phyloP scores from a whole-genome alignment of 2,797 vertebrate genomes.

The Channallabes apus region DNA sequence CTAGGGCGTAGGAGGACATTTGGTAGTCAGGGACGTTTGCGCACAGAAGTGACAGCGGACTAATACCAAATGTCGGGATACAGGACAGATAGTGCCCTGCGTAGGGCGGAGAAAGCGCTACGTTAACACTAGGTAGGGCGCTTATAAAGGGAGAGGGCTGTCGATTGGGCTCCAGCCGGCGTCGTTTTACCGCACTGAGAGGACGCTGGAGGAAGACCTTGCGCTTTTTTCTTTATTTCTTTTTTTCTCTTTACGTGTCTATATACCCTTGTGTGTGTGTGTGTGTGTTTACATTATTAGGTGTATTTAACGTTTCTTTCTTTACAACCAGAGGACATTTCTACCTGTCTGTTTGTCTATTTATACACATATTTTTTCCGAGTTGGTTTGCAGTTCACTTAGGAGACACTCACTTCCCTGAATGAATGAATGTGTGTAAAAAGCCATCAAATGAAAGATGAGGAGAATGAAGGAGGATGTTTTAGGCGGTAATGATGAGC shows the following conservation, averaged over 20 bases:
- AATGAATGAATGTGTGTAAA: background rate
- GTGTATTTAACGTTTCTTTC: background rate
- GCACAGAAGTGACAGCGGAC: constrained; percentile 1
- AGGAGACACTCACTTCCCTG: background rate
- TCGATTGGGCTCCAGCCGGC: background rate
- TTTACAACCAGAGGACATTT: background rate
- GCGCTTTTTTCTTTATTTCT: background rate
- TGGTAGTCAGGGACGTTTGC: background rate
- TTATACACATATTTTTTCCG: background rate
- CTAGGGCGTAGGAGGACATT: background rate
- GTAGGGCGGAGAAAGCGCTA: background rate
- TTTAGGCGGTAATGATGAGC: background rate
- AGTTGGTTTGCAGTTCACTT: constrained; percentile 15
- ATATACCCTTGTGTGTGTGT: background rate
- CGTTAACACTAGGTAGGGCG: background rate
- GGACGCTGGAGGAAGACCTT: constrained; percentile 20
- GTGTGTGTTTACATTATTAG: too few species aligned
- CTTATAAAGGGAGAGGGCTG: constrained; percentile 12
- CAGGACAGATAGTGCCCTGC: background rate
- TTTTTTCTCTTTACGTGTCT: background rate
- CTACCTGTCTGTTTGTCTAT: too few species aligned
- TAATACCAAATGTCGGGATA: background rate
- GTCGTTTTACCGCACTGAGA: constrained; percentile 8
- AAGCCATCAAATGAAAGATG: background rate
- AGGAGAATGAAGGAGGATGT: background rate